A percentile compares a stretch with the other conserved stretches of the same genome.
Evolutionary conservation across 2,113 vertebrate genomes (phyloP).

Genomic region (Lagopus leucura): DNA sequence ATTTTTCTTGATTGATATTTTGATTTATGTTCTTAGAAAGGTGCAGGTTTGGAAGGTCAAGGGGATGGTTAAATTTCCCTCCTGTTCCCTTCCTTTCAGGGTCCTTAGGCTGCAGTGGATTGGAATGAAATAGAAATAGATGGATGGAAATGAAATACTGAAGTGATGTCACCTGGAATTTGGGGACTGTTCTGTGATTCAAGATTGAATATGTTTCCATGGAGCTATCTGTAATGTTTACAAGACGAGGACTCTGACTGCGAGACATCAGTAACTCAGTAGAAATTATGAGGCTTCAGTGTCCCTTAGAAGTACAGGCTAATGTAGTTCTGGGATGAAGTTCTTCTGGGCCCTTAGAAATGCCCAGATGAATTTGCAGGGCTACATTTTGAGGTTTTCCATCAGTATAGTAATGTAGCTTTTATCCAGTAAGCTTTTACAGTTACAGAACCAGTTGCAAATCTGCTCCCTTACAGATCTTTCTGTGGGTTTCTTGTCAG

Average conservation of each 20-base stretch:
- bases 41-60: conserved; percentile 24
- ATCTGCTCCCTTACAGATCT: background rate
- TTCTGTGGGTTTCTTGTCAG: background rate
- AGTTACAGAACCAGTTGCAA: background rate
- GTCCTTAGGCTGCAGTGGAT: background rate
- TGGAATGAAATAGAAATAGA: background rate
- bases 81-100: background rate
- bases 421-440: background rate
- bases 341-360: background rate
- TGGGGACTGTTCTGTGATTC: background rate
- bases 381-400: background rate
- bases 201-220: background rate
- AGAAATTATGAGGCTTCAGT: background rate
- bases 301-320: background rate
- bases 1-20: background rate
- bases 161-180: background rate
- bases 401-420: background rate
- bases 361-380: background rate
- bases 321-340: background rate
- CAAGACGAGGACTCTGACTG: background rate
- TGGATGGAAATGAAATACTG: background rate
- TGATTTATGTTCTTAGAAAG: conserved; percentile 45
- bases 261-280: background rate
- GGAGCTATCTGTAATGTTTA: background rate
- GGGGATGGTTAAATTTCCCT: conserved; percentile 50